Evolutionary conservation across 2,888 invertebrate species (phyloP), one percentile per base, ranked within the genome.

Genomic region (Parnassius smintheus): DNA sequence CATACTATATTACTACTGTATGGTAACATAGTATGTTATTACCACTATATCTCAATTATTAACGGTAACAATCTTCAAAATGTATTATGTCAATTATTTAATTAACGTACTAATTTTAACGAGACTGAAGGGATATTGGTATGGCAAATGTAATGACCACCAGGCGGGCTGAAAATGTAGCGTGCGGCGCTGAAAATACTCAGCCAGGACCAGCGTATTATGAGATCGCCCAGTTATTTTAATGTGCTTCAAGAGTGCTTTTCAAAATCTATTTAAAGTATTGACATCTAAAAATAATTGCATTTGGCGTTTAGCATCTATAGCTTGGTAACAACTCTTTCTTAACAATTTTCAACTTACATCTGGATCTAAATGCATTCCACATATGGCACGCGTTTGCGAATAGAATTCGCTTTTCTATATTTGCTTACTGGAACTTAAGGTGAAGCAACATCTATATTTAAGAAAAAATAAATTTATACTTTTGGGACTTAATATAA

Each of bases 321-420:
- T 53, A 53, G n/a, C 48, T 41, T n/a, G 12, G 41, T 41, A n/a
- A 41, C n/a, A 48, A 48, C 25, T 25, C 25, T 56, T 56, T 22
- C 35, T 12, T n/a, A 48, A 56, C 25, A 45, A 56, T 50, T 42
- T 51, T 48, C 50, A 50, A 11, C 50, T 42, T 64, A 60, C 46
- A 64, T 60, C 63, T 66, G 66, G 59, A 68, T 60, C 63, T 66
- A 66, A 58, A 68, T 60, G 69, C 74, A 72, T 71, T 72, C 70
- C 70, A 67, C 64, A 46, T 59, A 63, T 62, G 64, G 61, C 62
- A 67, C 69, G 68, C 70, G 66, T 66, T 64, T 68, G 68, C 66
- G 67, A 73, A 72, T 76, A 75, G 71, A 66, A 67, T 64, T 65
- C 59, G 66, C 59, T 63, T 44, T 35, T 53, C 51, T 76, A 77